Conservation (phyloP, 2,797 vertebrate genomes). For the Pangasius krempfi region DNA sequence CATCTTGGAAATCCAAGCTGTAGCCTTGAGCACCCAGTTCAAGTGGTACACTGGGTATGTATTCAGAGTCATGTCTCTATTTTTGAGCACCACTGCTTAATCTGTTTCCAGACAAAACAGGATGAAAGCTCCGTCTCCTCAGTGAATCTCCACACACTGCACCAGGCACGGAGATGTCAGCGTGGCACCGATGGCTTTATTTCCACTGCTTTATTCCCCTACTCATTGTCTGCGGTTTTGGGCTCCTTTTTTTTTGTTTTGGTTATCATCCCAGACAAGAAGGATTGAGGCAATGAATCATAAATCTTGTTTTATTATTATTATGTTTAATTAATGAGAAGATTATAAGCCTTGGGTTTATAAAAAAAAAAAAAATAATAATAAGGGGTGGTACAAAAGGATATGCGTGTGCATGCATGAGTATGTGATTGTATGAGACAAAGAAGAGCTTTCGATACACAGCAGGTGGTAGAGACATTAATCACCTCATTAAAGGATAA, state of each 20-base stretch:
- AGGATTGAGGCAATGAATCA: constrained; percentile 67
- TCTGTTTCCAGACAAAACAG: constrained; percentile 17
- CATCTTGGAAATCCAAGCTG: not conserved
- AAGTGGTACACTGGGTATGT: not conserved
- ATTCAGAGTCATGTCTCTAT: constrained; percentile 26
- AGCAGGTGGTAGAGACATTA: constrained; percentile 32
- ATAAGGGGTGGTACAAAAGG: not conserved
- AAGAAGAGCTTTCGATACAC: constrained; percentile 23
- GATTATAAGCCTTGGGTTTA: constrained; percentile 56
- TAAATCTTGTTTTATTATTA: constrained; percentile 63
- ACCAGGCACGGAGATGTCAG: constrained; percentile 8
- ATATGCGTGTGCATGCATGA: not conserved
- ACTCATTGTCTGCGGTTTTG: constrained; percentile 33
- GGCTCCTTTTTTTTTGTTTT: constrained; percentile 50
- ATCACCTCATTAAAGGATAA: constrained; percentile 26
- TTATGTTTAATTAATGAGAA: constrained; percentile 66
- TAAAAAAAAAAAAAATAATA: not conserved
- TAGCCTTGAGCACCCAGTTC: not conserved
- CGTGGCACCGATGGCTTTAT: constrained; percentile 24
- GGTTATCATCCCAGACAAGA: constrained; percentile 58
- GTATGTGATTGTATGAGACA: constrained; percentile 9
- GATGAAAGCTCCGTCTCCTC: constrained; percentile 19
- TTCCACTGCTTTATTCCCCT: constrained; percentile 19
- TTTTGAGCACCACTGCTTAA: not conserved
- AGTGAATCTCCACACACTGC: not conserved